Evolutionary conservation across 2,888 invertebrate species (phyloP), one percentile per base, ranked within the genome.

Genomic region (Diogma glabrata): DNA sequence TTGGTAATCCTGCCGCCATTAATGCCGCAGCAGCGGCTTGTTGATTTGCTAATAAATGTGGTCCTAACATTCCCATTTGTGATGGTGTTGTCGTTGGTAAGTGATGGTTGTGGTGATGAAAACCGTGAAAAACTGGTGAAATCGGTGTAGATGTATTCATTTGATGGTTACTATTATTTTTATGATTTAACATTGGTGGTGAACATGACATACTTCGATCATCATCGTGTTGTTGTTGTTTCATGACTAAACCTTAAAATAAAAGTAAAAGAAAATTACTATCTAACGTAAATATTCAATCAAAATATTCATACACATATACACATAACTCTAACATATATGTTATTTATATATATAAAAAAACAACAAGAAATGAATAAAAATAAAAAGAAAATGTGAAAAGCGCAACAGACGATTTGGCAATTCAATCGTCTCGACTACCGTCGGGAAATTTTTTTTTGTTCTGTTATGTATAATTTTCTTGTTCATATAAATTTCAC

Each of bases 51-150:
- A 67, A 67, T 53, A 67, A 30, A 49, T 52, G 52, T 52, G 70
- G 68, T 51, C 69, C 67, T 1, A 69, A 54, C 64, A 70, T 67
- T 53, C 67, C 64, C n/a, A 70, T 67, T 16, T 70, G 66, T 7
- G 67, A 65, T 12, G 67, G 66, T 24, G 68, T 66, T 12, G 67
- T 67, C 54, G 68, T 67, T 6, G 58, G 52, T 16, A 33, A 20
- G 36, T 36, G 30, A 22, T 26, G 26, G 4, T 12, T 3, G 17
- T 47, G 47, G n/a, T 30, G 48, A 55, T 67, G 67, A 45, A 68
- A 57, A 5, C 67, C 66, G 1, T 66, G 62, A 53, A 68, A 69
- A 52, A 69, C 58, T 23, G 60, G 58, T 23, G 65, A 62, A 45
- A 63, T 20, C 22, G 48, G 30, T 30, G 30, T 20, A 48, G n/a